These are phyloP conservation scores for Agrilus cyanescens DNA, from an alignment of 2,888 invertebrate genomes.

Conservation along the genomic window DNA sequence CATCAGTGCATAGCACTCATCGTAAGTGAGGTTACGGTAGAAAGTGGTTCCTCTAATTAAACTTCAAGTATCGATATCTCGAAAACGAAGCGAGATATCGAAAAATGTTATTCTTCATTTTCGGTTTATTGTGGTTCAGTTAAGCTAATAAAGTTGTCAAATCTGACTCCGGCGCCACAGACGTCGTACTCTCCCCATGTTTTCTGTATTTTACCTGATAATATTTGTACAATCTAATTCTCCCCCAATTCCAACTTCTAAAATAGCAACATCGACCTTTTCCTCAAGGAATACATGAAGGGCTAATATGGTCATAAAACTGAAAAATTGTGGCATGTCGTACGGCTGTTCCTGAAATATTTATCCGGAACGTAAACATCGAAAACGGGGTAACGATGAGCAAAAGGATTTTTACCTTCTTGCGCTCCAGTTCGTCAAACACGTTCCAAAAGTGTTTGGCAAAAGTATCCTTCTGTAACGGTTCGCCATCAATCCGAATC, in stretches of 20 bases:
- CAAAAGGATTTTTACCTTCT: conserved; percentile 31
- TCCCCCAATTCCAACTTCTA: conserved; percentile 98
- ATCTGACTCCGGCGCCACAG: no score
- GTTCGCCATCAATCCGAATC: conserved; percentile 74
- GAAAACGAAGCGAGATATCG: no score
- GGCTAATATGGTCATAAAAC: conserved; percentile 85
- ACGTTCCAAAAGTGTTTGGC: conserved; percentile 71
- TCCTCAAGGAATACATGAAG: conserved; percentile 77
- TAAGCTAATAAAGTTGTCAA: no score
- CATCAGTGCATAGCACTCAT: no score
- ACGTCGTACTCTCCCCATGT: no score
- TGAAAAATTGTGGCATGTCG: conserved; percentile 90
- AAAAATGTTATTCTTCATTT: no score
- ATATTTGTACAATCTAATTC: conserved; percentile 90
- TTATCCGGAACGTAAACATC: background rate
- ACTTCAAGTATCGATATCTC: no score
- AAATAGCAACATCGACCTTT: conserved; percentile 80
- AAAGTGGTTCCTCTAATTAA: no score
- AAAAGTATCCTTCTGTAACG: conserved; percentile 64
- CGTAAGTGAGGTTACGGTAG: no score
- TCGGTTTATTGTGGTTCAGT: no score
- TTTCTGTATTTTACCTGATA: conserved; percentile 53
- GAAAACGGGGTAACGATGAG: background rate
- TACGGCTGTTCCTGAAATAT: conserved; percentile 12
- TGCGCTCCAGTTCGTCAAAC: conserved; percentile 47